Evolutionary conservation across 2,797 vertebrate genomes (phyloP).

Genomic region (Gadopsis marmoratus): DNA sequence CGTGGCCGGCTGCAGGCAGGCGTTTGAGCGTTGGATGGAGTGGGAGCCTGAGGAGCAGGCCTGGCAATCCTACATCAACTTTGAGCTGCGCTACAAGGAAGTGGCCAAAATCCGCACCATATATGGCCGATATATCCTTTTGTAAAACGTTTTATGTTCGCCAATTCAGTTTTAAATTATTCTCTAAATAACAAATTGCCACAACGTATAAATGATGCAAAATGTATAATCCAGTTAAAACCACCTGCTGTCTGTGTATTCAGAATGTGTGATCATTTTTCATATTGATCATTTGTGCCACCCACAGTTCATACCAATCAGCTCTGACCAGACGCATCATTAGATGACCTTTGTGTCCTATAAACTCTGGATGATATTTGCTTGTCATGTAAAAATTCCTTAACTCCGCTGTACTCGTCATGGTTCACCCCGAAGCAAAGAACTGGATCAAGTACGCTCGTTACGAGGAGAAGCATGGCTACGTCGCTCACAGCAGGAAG

Average conservation of each 20-base stretch:
- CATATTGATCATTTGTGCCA: no score
- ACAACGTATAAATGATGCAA: no score
- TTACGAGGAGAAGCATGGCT: slow-evolving; percentile 97
- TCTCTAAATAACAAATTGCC: no score
- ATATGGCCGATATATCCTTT: slow-evolving; percentile 98
- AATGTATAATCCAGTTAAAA: no score
- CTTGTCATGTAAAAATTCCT: slow-evolving; percentile 67
- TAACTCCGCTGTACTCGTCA: slow-evolving; percentile 89
- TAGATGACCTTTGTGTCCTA: background rate
- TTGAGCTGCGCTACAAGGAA: slow-evolving; percentile 97
- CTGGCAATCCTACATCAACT: slow-evolving; percentile 99
- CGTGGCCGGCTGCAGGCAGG: slow-evolving; percentile 92
- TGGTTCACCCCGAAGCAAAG: slow-evolving; percentile 96
- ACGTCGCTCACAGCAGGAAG: slow-evolving; percentile 91
- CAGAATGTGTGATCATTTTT: no score
- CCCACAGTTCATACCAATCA: no score
- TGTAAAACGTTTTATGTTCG: background rate
- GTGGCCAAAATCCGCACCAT: slow-evolving; percentile 93
- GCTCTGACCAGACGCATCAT: no score
- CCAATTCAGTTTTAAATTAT: no score
- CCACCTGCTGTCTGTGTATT: no score
- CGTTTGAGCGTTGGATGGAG: slow-evolving; percentile 98
- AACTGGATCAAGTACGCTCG: slow-evolving; percentile 99
- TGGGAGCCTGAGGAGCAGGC: slow-evolving; percentile 98
- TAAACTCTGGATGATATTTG: background rate